Evolutionary conservation across 1,140 invertebrate species (phyloP).

Genomic region (Aphaenogaster floridana): DNA sequence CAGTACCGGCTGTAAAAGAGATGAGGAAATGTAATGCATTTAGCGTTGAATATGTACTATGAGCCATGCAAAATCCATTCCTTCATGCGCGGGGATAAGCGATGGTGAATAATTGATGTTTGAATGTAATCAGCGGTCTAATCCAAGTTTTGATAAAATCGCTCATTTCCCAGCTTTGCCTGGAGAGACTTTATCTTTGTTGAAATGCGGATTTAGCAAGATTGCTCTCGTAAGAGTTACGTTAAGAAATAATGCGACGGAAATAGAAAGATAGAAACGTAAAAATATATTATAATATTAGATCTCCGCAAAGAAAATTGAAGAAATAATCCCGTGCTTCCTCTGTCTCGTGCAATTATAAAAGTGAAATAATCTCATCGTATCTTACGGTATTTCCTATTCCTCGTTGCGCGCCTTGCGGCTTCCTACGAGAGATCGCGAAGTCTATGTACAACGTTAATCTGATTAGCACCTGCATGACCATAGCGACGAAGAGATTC

Average conservation of each 20-base stretch:
- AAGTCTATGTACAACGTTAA: slow-evolving; percentile 95
- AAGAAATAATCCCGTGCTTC: background rate
- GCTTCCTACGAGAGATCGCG: slow-evolving; percentile 86
- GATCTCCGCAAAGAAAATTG: background rate
- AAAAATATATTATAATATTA: background rate
- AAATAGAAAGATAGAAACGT: background rate
- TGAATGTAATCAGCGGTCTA: background rate
- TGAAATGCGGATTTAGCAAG: background rate
- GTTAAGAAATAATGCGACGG: background rate
- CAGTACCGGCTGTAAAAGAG: slow-evolving; percentile 90
- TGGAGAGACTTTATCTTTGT: background rate
- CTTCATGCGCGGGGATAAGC: background rate
- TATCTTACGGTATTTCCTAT: slow-evolving; percentile 93
- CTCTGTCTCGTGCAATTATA: background rate
- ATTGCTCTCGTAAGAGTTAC: background rate
- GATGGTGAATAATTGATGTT: background rate
- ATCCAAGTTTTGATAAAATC: background rate
- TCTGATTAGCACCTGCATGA: slow-evolving; percentile 94
- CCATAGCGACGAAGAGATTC: slow-evolving; percentile 95
- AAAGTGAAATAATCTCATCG: background rate
- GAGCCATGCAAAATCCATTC: background rate
- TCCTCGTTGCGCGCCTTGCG: slow-evolving; percentile 82
- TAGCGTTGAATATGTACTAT: background rate
- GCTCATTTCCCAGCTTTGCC: background rate
- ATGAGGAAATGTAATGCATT: slow-evolving; percentile 25